phyloP scores from a whole-genome alignment of 2,113 vertebrate genomes.

The Pollachius pollachius region DNA sequence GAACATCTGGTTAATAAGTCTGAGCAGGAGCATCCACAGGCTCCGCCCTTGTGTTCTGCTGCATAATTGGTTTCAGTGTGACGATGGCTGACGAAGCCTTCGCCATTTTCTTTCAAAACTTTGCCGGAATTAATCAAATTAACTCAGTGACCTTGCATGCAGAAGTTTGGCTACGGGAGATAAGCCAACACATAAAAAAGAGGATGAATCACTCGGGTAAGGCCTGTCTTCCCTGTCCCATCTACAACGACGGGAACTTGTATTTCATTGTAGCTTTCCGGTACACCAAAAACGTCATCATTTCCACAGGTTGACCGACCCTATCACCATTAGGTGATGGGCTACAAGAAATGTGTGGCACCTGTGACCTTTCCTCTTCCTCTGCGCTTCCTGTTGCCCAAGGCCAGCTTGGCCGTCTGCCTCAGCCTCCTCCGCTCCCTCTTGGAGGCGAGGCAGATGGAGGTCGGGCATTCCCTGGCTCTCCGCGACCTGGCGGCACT shows the following conservation, averaged over 20 bases:
- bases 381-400: conserved; percentile 74
- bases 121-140: too few relatives aligned
- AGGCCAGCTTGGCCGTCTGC: conserved; percentile 70
- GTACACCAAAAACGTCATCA: neutral
- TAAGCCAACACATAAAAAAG: too few relatives aligned
- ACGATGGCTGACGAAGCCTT: too few relatives aligned
- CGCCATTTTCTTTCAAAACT: too few relatives aligned
- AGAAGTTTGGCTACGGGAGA: too few relatives aligned
- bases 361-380: too few relatives aligned
- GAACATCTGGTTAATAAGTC: neutral
- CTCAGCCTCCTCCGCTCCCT: conserved; percentile 79
- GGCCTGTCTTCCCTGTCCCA: neutral
- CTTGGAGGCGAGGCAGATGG: conserved; percentile 64
- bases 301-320: neutral
- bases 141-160: too few relatives aligned
- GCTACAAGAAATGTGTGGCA: too few relatives aligned
- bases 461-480: conserved; percentile 77
- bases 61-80: too few relatives aligned
- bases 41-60: too few relatives aligned
- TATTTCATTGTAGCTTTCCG: neutral
- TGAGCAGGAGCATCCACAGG: neutral
- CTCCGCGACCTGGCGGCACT: conserved; percentile 65
- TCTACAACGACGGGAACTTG: neutral
- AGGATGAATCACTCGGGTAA: too few relatives aligned
- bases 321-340: neutral